Percentiles rank a stretch among this genome's conserved stretches.
phyloP scores from a whole-genome alignment of 53 echinoderm and acorn worm genomes.

The Pentamera pediparva region DNA sequence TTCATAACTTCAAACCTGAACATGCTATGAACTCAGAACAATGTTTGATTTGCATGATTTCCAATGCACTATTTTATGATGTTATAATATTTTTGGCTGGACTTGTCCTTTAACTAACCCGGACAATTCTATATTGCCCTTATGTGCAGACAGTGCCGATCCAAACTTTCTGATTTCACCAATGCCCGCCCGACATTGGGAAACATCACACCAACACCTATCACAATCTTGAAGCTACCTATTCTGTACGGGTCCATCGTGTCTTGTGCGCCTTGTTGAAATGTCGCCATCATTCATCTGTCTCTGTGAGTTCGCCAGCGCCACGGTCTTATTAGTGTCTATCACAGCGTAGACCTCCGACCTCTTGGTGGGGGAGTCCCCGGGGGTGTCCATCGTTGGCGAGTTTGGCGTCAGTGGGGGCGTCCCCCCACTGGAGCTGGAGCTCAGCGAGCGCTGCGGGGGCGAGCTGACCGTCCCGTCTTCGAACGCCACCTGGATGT shows the following conservation, averaged over 20 bases:
- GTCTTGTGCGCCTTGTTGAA: constrained; percentile 64
- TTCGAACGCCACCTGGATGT: constrained; percentile 84
- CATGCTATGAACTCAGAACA: no score
- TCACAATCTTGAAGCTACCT: background rate
- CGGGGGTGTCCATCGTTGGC: constrained; percentile 34
- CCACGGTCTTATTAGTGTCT: constrained; percentile 84
- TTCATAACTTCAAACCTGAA: no score
- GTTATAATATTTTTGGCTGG: no score
- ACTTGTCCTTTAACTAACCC: no score
- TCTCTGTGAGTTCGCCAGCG: constrained; percentile 74
- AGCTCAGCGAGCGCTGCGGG: constrained; percentile 47
- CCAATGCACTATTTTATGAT: no score
- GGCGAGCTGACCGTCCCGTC: constrained; percentile 24
- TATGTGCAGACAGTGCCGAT: no score
- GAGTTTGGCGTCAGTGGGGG: constrained; percentile 77
- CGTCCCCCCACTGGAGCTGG: constrained; percentile 59
- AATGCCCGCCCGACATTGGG: no score
- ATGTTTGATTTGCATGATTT: no score
- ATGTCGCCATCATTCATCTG: constrained; percentile 61
- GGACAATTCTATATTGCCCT: no score
- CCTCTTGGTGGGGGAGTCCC: constrained; percentile 44
- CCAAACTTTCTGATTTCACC: no score
- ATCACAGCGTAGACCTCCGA: constrained; percentile 82
- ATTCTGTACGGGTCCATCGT: constrained; percentile 37
- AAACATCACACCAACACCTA: background rate